Evolutionary conservation across 2,797 vertebrate species (phyloP).

Genomic region (Choloepus didactylus): DNA sequence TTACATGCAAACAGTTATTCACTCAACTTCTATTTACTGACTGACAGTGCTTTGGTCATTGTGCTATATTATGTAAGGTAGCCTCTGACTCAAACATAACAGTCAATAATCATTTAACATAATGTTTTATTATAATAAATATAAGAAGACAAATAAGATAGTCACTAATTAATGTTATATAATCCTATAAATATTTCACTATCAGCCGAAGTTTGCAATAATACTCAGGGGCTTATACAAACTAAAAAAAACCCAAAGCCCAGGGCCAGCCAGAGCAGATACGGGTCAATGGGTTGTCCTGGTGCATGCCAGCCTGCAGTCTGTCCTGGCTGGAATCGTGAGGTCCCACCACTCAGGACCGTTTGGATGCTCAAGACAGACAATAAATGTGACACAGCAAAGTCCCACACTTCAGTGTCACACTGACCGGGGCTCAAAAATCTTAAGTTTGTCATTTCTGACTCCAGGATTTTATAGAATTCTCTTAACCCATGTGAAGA

Average conservation of each 20-base stretch:
- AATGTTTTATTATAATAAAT: constrained; percentile 22
- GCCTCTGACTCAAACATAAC: not conserved
- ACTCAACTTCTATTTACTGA: not conserved
- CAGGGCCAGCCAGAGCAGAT: not conserved
- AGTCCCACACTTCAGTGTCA: not conserved
- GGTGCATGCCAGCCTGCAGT: not conserved
- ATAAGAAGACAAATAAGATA: not conserved
- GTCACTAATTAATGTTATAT: not conserved
- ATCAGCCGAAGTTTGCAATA: not conserved
- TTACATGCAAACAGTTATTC: not conserved
- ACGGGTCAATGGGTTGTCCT: not conserved
- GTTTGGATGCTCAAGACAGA: not conserved
- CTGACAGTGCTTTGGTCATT: not conserved
- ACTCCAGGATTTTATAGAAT: not conserved
- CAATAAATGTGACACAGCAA: not conserved
- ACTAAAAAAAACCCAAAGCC: not conserved
- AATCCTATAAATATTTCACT: not conserved
- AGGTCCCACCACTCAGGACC: not conserved
- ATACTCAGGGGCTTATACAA: not conserved
- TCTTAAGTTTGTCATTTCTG: not conserved
- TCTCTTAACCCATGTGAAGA: not conserved
- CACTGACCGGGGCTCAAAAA: not conserved
- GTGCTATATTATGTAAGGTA: not conserved
- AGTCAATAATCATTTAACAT: not conserved
- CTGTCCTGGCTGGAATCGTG: not conserved